phyloP scores from a whole-genome alignment of 2,888 invertebrate species.

The Urechis unicinctus region DNA sequence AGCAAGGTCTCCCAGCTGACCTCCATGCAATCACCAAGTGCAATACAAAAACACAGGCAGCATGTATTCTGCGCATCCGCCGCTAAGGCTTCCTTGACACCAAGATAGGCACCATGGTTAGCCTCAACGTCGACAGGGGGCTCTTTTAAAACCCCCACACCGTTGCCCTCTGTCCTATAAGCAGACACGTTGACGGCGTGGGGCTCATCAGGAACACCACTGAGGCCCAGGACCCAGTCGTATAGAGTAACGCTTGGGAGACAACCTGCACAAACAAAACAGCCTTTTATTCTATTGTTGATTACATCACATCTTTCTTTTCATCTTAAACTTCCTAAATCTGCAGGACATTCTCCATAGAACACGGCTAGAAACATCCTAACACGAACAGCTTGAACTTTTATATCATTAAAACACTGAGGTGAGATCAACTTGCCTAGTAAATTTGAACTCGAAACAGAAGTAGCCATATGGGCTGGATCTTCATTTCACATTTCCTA shows the following conservation, averaged over 20 bases:
- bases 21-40: conserved; percentile 69
- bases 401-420: too few relatives aligned
- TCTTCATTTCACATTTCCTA: too few relatives aligned
- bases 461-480: too few relatives aligned
- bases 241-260: conserved; percentile 54
- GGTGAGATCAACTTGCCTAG: too few relatives aligned
- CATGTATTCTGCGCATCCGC: conserved; percentile 28
- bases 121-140: conserved; percentile 58
- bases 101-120: neutral
- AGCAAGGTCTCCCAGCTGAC: conserved; percentile 82
- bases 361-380: too few relatives aligned
- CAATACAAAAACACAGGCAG: conserved; percentile 61
- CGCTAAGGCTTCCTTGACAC: neutral
- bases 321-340: too few relatives aligned
- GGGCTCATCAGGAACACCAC: conserved; percentile 99
- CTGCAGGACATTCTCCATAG: too few relatives aligned
- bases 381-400: too few relatives aligned
- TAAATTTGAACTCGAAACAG: too few relatives aligned
- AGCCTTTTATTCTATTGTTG: neutral
- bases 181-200: conserved; percentile 62
- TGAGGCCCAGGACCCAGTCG: conserved; percentile 98
- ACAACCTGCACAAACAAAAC: conserved; percentile 2
- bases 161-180: conserved; percentile 64
- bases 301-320: neutral
- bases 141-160: conserved; percentile 65